Percentiles rank a stretch among this genome's conserved stretches.
Evolutionary conservation across 1,140 invertebrate species (phyloP).

Genomic region (Hetaerina americana): DNA sequence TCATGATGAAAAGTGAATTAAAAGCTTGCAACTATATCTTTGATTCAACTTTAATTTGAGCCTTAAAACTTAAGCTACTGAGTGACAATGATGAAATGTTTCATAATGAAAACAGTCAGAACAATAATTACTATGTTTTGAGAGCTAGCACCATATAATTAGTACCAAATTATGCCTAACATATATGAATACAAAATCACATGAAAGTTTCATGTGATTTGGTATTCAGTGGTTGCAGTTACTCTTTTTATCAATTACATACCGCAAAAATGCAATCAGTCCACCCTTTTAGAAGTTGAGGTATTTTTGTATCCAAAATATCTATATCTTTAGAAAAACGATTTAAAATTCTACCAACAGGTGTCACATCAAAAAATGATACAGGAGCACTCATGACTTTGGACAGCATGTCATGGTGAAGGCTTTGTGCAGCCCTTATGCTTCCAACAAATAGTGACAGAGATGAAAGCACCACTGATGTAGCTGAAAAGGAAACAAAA

Average conservation of each 20-base stretch:
- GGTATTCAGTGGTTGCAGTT: neutral
- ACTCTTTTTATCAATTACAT: slow-evolving; percentile 18
- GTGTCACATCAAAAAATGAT: slow-evolving; percentile 62
- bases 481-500: slow-evolving; percentile 36
- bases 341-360: slow-evolving; percentile 56
- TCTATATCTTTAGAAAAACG: slow-evolving; percentile 60
- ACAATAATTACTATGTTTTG: too few relatives aligned
- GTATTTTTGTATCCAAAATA: slow-evolving; percentile 42
- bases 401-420: slow-evolving; percentile 51
- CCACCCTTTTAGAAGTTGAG: slow-evolving; percentile 38
- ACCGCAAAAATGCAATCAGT: slow-evolving; percentile 33
- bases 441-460: slow-evolving; percentile 53
- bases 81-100: too few relatives aligned
- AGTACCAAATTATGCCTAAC: too few relatives aligned
- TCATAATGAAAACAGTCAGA: too few relatives aligned
- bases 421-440: slow-evolving; percentile 46
- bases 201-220: neutral
- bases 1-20: too few relatives aligned
- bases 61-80: too few relatives aligned
- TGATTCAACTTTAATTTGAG: too few relatives aligned
- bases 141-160: too few relatives aligned
- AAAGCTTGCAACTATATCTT: too few relatives aligned
- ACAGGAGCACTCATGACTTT: slow-evolving; percentile 51
- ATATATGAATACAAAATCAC: too few relatives aligned
- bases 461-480: slow-evolving; percentile 51